Percentiles rank a stretch among this genome's conserved stretches.
phyloP scores from a whole-genome alignment of 1,140 invertebrate species.

The Anastatus disparis region DNA sequence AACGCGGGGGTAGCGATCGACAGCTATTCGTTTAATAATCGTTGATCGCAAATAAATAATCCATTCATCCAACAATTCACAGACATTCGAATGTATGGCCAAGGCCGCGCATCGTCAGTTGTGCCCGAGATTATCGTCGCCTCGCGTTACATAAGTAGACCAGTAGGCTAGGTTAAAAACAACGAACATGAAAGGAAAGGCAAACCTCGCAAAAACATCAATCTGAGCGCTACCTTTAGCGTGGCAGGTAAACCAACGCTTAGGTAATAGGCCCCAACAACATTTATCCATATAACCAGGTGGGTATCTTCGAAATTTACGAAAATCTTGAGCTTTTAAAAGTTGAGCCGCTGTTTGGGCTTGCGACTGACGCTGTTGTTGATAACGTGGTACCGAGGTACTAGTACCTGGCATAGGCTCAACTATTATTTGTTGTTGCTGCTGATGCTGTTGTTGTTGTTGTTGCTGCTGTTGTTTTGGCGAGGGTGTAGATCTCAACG shows the following conservation, averaged over 20 bases:
- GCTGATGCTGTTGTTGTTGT: constrained; percentile 46
- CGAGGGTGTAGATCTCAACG: no score
- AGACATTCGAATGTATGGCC: not conserved
- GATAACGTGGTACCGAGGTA: no score
- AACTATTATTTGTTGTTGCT: no score
- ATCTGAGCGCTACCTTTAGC: constrained; percentile 90
- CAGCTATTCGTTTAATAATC: no score
- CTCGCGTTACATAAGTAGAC: constrained; percentile 86
- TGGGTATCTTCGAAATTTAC: constrained; percentile 45
- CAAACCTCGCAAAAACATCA: constrained; percentile 92
- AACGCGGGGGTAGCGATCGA: no score
- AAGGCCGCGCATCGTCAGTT: constrained; percentile 33
- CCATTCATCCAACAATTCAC: no score
- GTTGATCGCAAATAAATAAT: no score
- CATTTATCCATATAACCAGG: constrained; percentile 46
- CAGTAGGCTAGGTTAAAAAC: constrained; percentile 95
- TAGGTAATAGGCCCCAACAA: constrained; percentile 53
- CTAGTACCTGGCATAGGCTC: no score
- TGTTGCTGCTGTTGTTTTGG: no score
- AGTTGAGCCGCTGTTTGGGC: constrained; percentile 48
- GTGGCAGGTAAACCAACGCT: constrained; percentile 88
- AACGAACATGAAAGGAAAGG: constrained; percentile 92
- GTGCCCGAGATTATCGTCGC: constrained; percentile 67
- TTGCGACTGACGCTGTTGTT: constrained; percentile 49
- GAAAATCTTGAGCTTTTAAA: constrained; percentile 44